Evolutionary conservation across 2,113 vertebrate genomes (phyloP).

Genomic region (Conger conger): DNA sequence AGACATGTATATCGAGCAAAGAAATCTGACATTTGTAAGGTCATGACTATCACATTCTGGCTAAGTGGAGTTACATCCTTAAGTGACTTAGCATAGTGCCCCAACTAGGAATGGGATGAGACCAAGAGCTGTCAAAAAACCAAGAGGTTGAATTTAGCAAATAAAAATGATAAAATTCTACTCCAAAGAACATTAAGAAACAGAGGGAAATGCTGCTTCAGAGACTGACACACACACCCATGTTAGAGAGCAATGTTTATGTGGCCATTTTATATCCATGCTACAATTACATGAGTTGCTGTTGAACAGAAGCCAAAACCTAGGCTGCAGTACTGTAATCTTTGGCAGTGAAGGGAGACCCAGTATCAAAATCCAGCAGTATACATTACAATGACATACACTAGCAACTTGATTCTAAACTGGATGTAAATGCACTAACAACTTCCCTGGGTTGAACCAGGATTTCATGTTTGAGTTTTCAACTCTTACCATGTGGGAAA

Average conservation of each 20-base stretch:
- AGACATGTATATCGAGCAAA: too few relatives aligned
- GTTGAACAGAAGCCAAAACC: neutral
- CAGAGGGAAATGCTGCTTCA: too few relatives aligned
- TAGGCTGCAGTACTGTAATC: constrained; percentile 1
- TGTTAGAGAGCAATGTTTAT: constrained; percentile 1
- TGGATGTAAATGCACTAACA: neutral
- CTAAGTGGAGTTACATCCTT: too few relatives aligned
- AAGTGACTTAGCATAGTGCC: too few relatives aligned
- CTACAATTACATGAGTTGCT: neutral
- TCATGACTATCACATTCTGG: too few relatives aligned
- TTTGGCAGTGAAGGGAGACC: neutral
- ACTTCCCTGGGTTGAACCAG: neutral
- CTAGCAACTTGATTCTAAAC: neutral
- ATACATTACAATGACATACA: neutral
- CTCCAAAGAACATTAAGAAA: too few relatives aligned
- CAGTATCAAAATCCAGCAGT: neutral
- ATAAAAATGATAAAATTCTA: too few relatives aligned
- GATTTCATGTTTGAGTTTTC: neutral
- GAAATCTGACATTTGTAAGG: too few relatives aligned
- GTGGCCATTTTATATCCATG: neutral
- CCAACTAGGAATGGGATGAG: neutral
- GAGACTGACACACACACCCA: neutral
- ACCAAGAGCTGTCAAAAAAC: neutral
- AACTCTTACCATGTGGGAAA: neutral
- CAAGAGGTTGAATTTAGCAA: too few relatives aligned